Base-by-base conservation (phyloP, 2,888 invertebrate species). In the Diaperis boleti region DNA sequence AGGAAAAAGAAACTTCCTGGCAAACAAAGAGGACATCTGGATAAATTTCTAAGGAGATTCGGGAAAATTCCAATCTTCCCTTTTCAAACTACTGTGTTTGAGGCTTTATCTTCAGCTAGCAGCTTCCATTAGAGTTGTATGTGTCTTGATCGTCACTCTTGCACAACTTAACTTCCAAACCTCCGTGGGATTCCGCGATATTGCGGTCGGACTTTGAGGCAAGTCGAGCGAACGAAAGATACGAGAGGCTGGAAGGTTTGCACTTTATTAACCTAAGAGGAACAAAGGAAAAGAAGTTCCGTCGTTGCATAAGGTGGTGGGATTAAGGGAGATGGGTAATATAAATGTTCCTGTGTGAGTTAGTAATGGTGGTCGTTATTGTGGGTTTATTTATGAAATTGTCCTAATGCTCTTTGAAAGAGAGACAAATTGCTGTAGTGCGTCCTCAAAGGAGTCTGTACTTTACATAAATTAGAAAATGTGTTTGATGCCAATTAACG, bases 31-130 rank as follows among this genome's bases (percentile, higher is more conserved):
- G 50, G 64, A 55, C 49, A 55, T 61, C 41, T 56, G 56, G 44
- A 62, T 62, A 62, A 62, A 62, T 62, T 62, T 62, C 54, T 47
- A 59, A 63, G 59, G 63, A 54, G 63, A 59, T 54, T 35, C 49
- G 31, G 15, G 41, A 22, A 33, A 62, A 56, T 62, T 56, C 49
- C 41, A 47, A 62, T 56, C 62, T 47, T 20, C 20, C 42, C 49
- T 62, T 52, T 61, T 35, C 29, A 17, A 22, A 26, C 20, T 42
- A 11, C 18, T 15, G 37, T 20, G 17, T 15, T 47, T 17, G 37
- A 26, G 14, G 42, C 52, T 42, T 61, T 61, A 61, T 61, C 61
- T 61, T 54, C 47, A 33, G 47, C 54, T 47, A 49, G 17, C 49
- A 62, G 55, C 37, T 60, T 61, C 52, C 42, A 60, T 44, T 60